Percentiles rank a stretch among this genome's conserved stretches.
Conservation (phyloP, 2,797 vertebrate genomes). For the Karalla daura region DNA sequence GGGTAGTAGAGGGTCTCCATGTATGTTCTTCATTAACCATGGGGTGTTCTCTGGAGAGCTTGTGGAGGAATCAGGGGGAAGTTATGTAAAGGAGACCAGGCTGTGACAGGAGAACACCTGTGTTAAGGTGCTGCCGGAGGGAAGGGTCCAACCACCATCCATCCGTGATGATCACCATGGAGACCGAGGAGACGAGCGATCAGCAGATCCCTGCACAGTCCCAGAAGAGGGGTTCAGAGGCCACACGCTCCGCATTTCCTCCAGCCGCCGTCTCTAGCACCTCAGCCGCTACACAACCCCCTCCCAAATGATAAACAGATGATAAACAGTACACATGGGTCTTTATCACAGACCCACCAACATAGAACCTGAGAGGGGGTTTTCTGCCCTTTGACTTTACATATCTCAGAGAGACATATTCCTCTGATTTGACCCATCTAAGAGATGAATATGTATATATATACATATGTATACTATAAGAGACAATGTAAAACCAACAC, state of each 20-base stretch:
- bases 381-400: not conserved
- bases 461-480: no score
- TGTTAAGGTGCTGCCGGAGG: conserved; percentile 25
- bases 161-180: conserved; percentile 61
- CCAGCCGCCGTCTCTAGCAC: conserved; percentile 36
- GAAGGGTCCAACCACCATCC: conserved; percentile 29
- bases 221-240: conserved; percentile 74
- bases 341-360: not conserved
- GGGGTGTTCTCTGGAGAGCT: conserved; percentile 25
- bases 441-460: no score
- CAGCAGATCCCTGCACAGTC: conserved; percentile 66
- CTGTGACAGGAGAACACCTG: conserved; percentile 49
- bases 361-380: no score
- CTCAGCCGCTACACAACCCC: not conserved
- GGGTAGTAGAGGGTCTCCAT: conserved; percentile 1
- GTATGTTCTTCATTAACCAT: conserved; percentile 56
- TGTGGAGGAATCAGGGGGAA: conserved; percentile 15
- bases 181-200: conserved; percentile 41
- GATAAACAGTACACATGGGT: not conserved
- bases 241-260: conserved; percentile 79
- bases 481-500: no score
- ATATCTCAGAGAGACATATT: no score
- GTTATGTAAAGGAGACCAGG: conserved; percentile 41
- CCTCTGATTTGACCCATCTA: no score
- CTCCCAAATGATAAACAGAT: not conserved